Base-by-base conservation (phyloP, 1,140 invertebrate species). In the Drosophila ogumai region DNA sequence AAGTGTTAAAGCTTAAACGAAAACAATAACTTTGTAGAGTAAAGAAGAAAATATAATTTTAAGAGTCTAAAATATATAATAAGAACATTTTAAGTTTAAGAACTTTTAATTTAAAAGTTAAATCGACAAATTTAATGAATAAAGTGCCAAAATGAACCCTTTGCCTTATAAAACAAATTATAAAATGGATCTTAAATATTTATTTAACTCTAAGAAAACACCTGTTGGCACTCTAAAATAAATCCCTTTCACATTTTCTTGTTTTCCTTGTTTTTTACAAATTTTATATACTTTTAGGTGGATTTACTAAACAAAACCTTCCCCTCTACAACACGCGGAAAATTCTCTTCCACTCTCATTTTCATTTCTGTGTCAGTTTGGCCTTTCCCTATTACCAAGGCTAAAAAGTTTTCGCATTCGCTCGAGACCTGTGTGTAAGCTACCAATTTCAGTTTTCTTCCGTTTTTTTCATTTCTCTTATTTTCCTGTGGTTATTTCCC, bases 371-470 rank as follows among this genome's bases (percentile, higher is more conserved):
- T 77, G 56, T 74, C 65, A 58, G 52, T 80, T 65, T 49, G 49
- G 49, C 32, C 41, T 36, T 61, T 58, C 47, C 40, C 54, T 19
- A 44, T 59, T 69, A 50, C 31, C 71, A 66, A 40, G 57, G 34
- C 65, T 31, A 65, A 61, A 80, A 85, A 84, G 34, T 76, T 85
- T 63, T 74, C 13, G 13, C 41, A 15, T 43, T 55, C 44, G n/a
- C 60, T 46, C 52, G 56, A 63, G 47, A 28, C 59, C 64, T 61
- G 55, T 56, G 59, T 78, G 56, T 84, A 82, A 88, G 86, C 80
- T 77, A 75, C 66, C 67, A 77, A 80, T 87, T 87, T 78, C 85
- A 65, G 68, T 88, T 74, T 88, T 71, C 60, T 72, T 43, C 34
- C 52, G 40, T 49, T 61, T 82, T 38, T 69, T 71, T 60, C 34